A percentile compares a stretch with the other conserved stretches of the same genome.
phyloP scores from a whole-genome alignment of 2,797 vertebrate species.

The Sebastes minor region DNA sequence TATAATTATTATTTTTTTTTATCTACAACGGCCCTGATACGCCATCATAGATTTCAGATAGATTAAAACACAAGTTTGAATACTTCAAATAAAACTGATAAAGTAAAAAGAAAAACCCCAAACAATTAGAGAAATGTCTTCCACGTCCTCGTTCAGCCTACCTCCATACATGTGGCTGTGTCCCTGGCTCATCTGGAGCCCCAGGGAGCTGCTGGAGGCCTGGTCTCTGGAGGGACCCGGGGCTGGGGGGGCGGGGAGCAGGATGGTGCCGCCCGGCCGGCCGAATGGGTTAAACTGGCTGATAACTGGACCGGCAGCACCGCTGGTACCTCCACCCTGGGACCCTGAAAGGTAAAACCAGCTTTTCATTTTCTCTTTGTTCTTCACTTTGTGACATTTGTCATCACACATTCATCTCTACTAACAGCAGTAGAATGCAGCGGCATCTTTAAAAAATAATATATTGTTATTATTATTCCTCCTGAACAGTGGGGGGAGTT shows the following conservation, averaged over 20 bases:
- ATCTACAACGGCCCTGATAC: rapidly evolving
- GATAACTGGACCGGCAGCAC: neutral
- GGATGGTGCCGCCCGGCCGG: conserved; percentile 63
- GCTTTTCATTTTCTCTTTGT: neutral
- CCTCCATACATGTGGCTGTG: conserved; percentile 75
- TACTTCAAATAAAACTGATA: neutral
- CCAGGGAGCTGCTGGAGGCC: conserved; percentile 59
- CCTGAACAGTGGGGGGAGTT: neutral
- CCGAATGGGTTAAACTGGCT: conserved; percentile 57
- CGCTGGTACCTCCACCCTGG: conserved; percentile 6
- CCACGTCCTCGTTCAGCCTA: conserved; percentile 40
- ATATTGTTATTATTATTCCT: neutral
- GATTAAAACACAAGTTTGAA: neutral
- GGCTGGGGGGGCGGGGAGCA: conserved; percentile 64
- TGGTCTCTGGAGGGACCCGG: conserved; percentile 42
- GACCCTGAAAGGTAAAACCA: conserved; percentile 50
- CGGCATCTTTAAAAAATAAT: neutral
- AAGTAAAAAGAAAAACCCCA: neutral
- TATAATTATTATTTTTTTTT: too few species aligned
- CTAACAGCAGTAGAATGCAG: neutral
- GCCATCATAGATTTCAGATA: neutral
- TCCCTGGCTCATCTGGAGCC: conserved; percentile 71
- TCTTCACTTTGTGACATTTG: neutral
- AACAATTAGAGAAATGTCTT: neutral
- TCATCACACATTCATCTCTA: neutral